These are phyloP conservation scores for Pelosia muscerda DNA, from an alignment of 2,888 invertebrate genomes.

Conservation along the genomic window DNA sequence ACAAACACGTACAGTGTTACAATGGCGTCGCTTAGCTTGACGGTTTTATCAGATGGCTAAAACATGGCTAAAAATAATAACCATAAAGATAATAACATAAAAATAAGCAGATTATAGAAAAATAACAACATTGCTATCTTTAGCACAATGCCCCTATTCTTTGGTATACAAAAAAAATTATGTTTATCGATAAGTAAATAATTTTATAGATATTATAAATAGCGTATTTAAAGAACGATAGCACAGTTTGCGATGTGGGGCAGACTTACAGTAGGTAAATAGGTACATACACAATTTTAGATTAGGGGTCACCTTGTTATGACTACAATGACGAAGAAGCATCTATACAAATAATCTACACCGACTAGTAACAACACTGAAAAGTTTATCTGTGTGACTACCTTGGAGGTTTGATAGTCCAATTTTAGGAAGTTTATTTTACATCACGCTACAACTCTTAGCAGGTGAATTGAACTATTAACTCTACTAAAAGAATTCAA, in stretches of 20 bases:
- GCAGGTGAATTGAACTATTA: too few species aligned
- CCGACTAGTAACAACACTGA: neutral
- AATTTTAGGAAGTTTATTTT: too few species aligned
- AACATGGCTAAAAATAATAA: neutral
- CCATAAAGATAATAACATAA: conserved; percentile 10
- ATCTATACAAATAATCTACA: neutral
- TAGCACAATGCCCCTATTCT: conserved; percentile 31
- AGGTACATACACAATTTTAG: neutral
- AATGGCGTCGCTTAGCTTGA: too few species aligned
- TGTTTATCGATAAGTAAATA: conserved; percentile 13
- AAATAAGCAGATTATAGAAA: conserved; percentile 23
- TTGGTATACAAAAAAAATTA: conserved; percentile 6
- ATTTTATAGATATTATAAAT: conserved; percentile 25
- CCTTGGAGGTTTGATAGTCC: too few species aligned
- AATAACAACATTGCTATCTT: conserved; percentile 12
- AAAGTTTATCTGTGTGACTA: neutral
- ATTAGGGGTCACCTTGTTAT: neutral
- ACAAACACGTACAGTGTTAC: too few species aligned
- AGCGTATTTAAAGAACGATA: conserved; percentile 32
- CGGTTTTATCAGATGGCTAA: too few species aligned
- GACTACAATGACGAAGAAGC: neutral
- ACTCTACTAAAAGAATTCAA: too few species aligned
- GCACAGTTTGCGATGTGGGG: conserved; percentile 2
- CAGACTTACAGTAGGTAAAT: neutral
- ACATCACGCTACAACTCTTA: too few species aligned